Evolutionary conservation across 1,140 invertebrate species (phyloP).

Genomic region (Zaprionus capensis): DNA sequence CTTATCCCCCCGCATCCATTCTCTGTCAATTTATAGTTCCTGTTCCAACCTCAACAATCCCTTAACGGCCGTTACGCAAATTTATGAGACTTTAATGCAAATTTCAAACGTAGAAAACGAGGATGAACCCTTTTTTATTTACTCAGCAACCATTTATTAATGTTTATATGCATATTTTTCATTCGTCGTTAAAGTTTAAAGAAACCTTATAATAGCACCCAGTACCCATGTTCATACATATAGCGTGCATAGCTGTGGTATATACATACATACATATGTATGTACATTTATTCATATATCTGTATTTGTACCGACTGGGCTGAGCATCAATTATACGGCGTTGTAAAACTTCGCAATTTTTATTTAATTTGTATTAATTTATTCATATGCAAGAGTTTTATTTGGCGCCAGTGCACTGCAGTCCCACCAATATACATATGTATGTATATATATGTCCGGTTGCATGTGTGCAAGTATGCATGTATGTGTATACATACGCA

Average conservation of each 20-base stretch:
- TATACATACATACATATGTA: background rate
- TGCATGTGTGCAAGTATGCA: background rate
- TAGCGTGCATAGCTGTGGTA: too few relatives aligned
- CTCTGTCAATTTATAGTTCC: background rate
- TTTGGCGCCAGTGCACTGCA: conserved; percentile 30
- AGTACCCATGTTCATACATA: too few relatives aligned
- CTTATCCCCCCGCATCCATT: background rate
- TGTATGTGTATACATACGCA: too few relatives aligned
- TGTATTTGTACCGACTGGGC: background rate
- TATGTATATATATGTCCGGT: conserved; percentile 26
- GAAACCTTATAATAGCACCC: background rate
- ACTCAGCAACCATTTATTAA: conserved; percentile 55
- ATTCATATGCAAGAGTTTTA: conserved; percentile 69
- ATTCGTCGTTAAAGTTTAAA: conserved; percentile 19
- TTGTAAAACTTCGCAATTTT: conserved; percentile 56
- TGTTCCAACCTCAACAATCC: conserved; percentile 17
- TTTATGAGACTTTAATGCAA: conserved; percentile 68
- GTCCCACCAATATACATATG: conserved; percentile 19
- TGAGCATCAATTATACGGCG: conserved; percentile 56
- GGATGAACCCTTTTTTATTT: conserved; percentile 32
- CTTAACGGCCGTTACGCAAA: conserved; percentile 33
- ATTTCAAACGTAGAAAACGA: conserved; percentile 31
- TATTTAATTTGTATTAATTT: conserved; percentile 76
- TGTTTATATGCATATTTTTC: conserved; percentile 52
- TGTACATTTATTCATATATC: background rate